Evolutionary conservation across 2,113 vertebrate species (phyloP).

Genomic region (Macrotus californicus): DNA sequence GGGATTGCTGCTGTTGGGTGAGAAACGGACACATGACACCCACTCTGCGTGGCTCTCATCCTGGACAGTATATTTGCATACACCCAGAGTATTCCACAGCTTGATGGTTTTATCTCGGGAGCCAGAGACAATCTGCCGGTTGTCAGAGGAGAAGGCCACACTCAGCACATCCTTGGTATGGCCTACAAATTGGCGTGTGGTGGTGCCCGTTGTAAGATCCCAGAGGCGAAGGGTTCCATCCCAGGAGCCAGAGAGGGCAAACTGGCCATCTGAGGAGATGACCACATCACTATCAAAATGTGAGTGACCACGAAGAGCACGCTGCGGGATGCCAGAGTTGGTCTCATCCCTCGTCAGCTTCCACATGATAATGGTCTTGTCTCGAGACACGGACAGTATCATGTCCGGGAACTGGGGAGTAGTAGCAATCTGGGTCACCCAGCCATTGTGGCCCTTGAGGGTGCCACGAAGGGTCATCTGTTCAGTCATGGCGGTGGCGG

Average conservation of each 20-base stretch:
- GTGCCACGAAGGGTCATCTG: too few species aligned
- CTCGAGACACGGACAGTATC: too few species aligned
- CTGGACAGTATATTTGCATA: too few species aligned
- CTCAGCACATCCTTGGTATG: too few species aligned
- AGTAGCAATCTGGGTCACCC: too few species aligned
- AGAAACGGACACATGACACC: too few species aligned
- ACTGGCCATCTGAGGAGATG: constrained; percentile 96
- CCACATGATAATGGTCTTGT: constrained; percentile 98
- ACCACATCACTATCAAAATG: constrained; percentile 98
- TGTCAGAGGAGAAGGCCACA: constrained; percentile 96
- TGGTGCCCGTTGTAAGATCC: constrained; percentile 93
- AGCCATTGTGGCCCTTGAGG: too few species aligned
- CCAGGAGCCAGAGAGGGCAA: too few species aligned
- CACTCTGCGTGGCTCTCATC: too few species aligned
- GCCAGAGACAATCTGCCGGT: constrained; percentile 97
- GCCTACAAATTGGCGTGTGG: constrained; percentile 92
- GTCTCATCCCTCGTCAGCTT: constrained; percentile 97
- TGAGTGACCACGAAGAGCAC: constrained; percentile 90
- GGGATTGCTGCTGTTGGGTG: constrained; percentile 97
- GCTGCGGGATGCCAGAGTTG: constrained; percentile 96
- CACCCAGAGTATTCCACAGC: too few species aligned
- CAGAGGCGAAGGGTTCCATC: constrained; percentile 91
- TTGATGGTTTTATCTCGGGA: constrained; percentile 98
- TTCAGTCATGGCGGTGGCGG: too few species aligned
- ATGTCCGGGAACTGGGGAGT: too few species aligned